These are phyloP conservation scores for Brachyalestes nurse DNA, from an alignment of 2,797 vertebrate genomes.

Conservation along the genomic window DNA sequence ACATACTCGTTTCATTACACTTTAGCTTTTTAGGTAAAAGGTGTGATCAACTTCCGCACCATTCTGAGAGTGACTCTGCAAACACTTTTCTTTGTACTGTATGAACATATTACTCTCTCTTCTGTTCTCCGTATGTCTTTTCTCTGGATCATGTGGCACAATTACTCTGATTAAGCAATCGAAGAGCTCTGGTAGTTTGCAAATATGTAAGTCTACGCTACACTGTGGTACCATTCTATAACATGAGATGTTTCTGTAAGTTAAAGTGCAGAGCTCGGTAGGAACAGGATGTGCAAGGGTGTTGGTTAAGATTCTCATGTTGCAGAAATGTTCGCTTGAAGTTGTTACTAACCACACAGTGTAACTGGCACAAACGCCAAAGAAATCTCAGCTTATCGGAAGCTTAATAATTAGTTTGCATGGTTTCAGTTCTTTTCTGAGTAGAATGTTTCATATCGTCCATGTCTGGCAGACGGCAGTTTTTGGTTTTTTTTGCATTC, in stretches of 20 bases:
- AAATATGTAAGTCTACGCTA: background rate
- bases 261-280: background rate
- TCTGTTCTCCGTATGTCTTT: background rate
- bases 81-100: background rate
- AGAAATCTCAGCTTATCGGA: constrained; percentile 18
- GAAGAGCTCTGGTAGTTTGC: background rate
- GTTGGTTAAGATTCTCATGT: constrained; percentile 30
- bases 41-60: constrained; percentile 16
- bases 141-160: background rate
- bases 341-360: constrained; percentile 17
- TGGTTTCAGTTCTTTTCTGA: background rate
- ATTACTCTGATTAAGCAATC: background rate
- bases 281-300: constrained; percentile 53
- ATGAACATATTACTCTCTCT: background rate
- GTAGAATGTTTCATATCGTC: background rate
- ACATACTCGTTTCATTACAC: constrained; percentile 5
- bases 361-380: background rate
- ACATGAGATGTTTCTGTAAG: background rate
- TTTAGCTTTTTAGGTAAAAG: background rate
- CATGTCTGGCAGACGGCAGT: background rate
- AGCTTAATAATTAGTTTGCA: background rate
- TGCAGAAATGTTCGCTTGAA: constrained; percentile 23
- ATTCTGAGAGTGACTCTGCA: background rate
- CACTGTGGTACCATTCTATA: background rate
- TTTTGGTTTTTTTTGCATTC: background rate